Percentiles rank a stretch among this genome's conserved stretches.
These are phyloP conservation scores for Hippocampus abdominalis DNA, from an alignment of 2,113 vertebrate species.

Conservation along the genomic window DNA sequence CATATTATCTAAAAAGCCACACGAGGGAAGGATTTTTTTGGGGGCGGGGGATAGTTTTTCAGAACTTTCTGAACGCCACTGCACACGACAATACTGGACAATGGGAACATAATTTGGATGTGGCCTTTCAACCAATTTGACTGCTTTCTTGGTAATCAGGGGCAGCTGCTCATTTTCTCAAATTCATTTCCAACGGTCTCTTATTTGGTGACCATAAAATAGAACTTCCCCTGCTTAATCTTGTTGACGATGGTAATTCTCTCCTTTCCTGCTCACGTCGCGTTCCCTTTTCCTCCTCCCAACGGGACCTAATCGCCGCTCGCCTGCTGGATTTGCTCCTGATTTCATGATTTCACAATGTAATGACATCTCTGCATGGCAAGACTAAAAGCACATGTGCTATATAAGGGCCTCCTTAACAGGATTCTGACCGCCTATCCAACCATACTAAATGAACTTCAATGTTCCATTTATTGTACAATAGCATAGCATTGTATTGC, in stretches of 20 bases:
- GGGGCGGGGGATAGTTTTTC: too few relatives aligned
- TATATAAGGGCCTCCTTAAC: slow-evolving; percentile 3
- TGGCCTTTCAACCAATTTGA: background rate
- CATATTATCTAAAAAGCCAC: too few relatives aligned
- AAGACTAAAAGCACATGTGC: slow-evolving; percentile 16
- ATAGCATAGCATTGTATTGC: background rate
- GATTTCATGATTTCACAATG: slow-evolving; percentile 21
- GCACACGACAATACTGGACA: background rate
- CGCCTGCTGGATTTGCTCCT: slow-evolving; percentile 10
- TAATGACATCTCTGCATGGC: background rate
- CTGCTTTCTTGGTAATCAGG: background rate
- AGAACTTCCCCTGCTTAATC: background rate
- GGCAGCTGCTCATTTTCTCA: background rate
- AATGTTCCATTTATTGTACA: background rate
- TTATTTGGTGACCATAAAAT: background rate
- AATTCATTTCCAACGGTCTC: background rate
- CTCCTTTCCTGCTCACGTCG: background rate
- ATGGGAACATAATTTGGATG: background rate
- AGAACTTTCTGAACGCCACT: too few relatives aligned
- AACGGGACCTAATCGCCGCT: slow-evolving; percentile 1
- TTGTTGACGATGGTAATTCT: background rate
- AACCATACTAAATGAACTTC: background rate
- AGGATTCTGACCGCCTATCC: slow-evolving; percentile 2
- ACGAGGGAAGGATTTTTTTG: too few relatives aligned
- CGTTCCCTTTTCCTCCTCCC: background rate